A percentile compares a stretch with the other conserved stretches of the same genome.
Evolutionary conservation across 2,797 vertebrate genomes (phyloP).

Genomic region (Peromyscus attwateri): DNA sequence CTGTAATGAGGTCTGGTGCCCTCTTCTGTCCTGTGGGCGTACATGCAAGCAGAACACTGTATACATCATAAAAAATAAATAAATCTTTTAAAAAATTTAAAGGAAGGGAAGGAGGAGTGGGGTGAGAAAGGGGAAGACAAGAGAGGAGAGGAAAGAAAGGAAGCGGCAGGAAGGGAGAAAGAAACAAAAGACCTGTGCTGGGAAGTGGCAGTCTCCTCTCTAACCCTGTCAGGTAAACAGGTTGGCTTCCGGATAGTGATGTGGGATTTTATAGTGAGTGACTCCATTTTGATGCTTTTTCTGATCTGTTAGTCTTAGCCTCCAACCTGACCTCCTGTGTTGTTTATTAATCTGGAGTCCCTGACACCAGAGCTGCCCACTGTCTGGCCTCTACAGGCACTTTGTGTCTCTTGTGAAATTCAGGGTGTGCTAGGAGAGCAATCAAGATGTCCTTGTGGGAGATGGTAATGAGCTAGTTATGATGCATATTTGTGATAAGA

Average conservation of each 20-base stretch:
- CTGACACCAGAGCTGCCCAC: not conserved
- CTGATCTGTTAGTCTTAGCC: not conserved
- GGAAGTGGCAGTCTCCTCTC: not conserved
- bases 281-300: not conserved
- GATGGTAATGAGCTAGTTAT: not conserved
- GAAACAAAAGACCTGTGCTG: not conserved
- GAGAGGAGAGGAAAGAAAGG: not conserved
- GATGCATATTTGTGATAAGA: not conserved
- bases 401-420: not conserved
- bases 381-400: not conserved
- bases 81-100: not conserved
- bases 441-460: not conserved
- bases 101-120: not conserved
- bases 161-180: not conserved
- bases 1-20: too few relatives aligned
- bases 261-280: not conserved
- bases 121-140: not conserved
- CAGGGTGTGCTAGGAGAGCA: not conserved
- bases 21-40: too few relatives aligned
- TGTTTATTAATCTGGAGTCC: not conserved
- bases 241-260: not conserved
- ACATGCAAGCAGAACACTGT: too few relatives aligned
- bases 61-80: too few relatives aligned
- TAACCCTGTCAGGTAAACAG: too few relatives aligned
- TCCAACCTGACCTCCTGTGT: not conserved